Percentiles rank a stretch among this genome's conserved stretches.
Evolutionary conservation across 30 jellyfish, hydroid and myxozoan genomes (phyloP).

Genomic region (Aurelia coerulea): DNA sequence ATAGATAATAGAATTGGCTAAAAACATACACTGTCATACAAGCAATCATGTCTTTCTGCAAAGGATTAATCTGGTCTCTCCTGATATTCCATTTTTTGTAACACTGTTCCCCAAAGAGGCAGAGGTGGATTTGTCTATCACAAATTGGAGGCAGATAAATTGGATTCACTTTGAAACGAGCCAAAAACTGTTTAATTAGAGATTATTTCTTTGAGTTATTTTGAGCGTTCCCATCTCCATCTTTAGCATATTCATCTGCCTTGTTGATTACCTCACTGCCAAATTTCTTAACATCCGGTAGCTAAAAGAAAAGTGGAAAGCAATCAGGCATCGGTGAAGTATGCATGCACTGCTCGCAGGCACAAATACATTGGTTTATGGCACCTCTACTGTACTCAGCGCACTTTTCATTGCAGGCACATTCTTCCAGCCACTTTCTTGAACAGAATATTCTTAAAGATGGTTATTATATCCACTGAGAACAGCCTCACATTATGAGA

Average conservation of each 20-base stretch:
- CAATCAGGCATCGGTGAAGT: neutral
- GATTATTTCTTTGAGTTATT: neutral
- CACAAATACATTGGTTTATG: neutral
- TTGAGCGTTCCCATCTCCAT: slow-evolving; percentile 2
- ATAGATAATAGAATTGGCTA: too few relatives aligned
- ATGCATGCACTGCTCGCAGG: too few relatives aligned
- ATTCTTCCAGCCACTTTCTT: too few relatives aligned
- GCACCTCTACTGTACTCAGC: neutral
- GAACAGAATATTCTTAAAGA: too few relatives aligned
- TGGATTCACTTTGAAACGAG: neutral
- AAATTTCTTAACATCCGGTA: slow-evolving; percentile 62
- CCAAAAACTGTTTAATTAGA: neutral
- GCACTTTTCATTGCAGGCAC: too few relatives aligned
- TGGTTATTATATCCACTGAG: too few relatives aligned
- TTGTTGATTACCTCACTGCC: slow-evolving; percentile 37
- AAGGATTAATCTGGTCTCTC: too few relatives aligned
- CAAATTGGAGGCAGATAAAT: neutral
- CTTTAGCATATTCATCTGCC: slow-evolving; percentile 46
- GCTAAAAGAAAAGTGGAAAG: neutral
- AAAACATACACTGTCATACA: too few relatives aligned
- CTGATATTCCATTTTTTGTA: neutral
- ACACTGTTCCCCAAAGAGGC: neutral
- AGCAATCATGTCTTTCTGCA: too few relatives aligned
- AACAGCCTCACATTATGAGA: too few relatives aligned
- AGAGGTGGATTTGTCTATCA: neutral